A percentile compares a stretch with the other conserved stretches of the same genome.
These are phyloP conservation scores for Apogon talboti DNA, from an alignment of 2,797 vertebrate species.

Conservation along the genomic window DNA sequence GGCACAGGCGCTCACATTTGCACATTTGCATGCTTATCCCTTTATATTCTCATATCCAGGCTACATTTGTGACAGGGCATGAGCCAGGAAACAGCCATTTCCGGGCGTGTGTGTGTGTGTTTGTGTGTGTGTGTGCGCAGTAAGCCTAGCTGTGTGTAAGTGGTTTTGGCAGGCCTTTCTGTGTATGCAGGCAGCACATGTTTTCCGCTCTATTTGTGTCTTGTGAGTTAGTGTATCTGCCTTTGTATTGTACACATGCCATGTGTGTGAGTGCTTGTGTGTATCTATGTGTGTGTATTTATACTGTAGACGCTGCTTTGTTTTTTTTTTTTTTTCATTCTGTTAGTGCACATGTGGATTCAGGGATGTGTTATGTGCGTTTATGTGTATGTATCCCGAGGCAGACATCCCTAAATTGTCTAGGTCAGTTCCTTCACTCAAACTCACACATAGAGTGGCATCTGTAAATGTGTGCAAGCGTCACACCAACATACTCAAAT, in stretches of 20 bases:
- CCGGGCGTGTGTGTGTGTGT: constrained; percentile 8
- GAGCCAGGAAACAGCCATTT: too few relatives aligned
- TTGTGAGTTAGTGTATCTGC: constrained; percentile 9
- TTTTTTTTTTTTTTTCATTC: too few relatives aligned
- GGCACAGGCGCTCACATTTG: neutral
- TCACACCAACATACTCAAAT: neutral
- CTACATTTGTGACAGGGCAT: constrained; percentile 8
- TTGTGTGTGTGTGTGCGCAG: constrained; percentile 9
- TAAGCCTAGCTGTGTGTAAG: constrained; percentile 33
- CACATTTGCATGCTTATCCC: constrained; percentile 4
- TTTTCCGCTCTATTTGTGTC: constrained; percentile 60
- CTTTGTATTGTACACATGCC: neutral
- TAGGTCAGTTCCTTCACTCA: too few relatives aligned
- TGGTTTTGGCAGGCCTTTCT: constrained; percentile 46
- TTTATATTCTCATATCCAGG: constrained; percentile 17
- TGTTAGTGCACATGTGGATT: too few relatives aligned
- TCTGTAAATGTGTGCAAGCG: too few relatives aligned
- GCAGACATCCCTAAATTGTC: too few relatives aligned
- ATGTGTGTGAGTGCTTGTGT: neutral
- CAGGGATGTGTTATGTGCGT: too few relatives aligned
- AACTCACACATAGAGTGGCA: too few relatives aligned
- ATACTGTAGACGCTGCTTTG: too few relatives aligned
- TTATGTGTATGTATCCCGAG: neutral
- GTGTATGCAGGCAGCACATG: constrained; percentile 55
- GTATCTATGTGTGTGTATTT: constrained; percentile 7